phyloP scores from a whole-genome alignment of 2,888 invertebrate genomes.

The Ennomos quercinarius region DNA sequence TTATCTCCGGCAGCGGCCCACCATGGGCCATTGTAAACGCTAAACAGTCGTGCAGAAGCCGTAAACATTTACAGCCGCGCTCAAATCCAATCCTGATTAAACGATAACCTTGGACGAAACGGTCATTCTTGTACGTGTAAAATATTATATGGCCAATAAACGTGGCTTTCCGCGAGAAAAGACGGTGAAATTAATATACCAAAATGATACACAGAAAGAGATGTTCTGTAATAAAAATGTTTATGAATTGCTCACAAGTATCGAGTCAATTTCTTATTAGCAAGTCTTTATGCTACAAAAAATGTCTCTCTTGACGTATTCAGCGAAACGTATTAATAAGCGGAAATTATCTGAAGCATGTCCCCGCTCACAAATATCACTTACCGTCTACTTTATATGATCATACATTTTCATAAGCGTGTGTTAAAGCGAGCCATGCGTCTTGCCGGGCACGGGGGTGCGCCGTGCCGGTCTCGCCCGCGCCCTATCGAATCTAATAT shows the following conservation, averaged over 20 bases:
- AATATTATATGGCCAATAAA: constrained; percentile 32
- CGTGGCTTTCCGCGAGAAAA: constrained; percentile 23
- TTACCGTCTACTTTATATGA: constrained; percentile 40
- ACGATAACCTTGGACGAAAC: constrained; percentile 37
- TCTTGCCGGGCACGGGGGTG: constrained; percentile 37
- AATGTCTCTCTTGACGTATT: constrained; percentile 2
- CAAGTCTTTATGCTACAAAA: constrained; percentile 2
- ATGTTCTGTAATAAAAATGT: constrained; percentile 1
- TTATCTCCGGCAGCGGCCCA: constrained; percentile 28
- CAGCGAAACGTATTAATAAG: constrained; percentile 32
- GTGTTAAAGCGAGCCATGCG: constrained; percentile 43
- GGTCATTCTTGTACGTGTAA: constrained; percentile 33
- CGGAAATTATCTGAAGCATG: constrained; percentile 35
- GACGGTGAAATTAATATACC: constrained; percentile 14
- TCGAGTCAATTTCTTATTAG: constrained; percentile 10
- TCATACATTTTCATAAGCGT: constrained; percentile 63
- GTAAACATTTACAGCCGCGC: constrained; percentile 49
- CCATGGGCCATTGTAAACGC: constrained; percentile 23
- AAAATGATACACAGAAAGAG: constrained; percentile 2
- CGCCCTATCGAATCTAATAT: constrained; percentile 65
- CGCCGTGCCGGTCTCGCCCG: constrained; percentile 22
- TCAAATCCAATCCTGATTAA: constrained; percentile 48
- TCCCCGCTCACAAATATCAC: constrained; percentile 39
- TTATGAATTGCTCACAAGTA: neutral
- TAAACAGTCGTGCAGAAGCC: constrained; percentile 44